Percentiles rank a stretch among this genome's conserved stretches.
phyloP scores from a whole-genome alignment of 2,797 vertebrate genomes.

The Austrolebias charrua region DNA sequence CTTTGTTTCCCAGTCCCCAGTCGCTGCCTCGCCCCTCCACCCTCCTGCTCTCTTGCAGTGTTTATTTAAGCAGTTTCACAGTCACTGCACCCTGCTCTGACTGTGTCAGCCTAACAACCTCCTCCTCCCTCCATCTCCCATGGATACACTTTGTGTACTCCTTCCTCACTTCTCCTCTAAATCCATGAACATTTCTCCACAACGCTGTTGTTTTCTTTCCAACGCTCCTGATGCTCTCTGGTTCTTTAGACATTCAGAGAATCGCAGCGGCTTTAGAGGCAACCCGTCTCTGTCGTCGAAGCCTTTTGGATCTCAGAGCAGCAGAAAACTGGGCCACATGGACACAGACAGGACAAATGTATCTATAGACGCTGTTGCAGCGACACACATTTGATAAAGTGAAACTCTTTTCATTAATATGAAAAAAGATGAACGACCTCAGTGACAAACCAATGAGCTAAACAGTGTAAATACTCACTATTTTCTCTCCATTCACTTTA shows the following conservation, averaged over 20 bases:
- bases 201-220: conserved; percentile 32
- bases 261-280: conserved; percentile 53
- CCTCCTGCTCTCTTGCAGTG: conserved; percentile 59
- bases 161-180: conserved; percentile 12
- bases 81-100: conserved; percentile 65
- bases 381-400: conserved; percentile 67
- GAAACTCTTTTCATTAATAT: conserved; percentile 64
- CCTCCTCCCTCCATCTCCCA: conserved; percentile 26
- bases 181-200: conserved; percentile 23
- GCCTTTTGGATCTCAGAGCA: conserved; percentile 60
- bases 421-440: conserved; percentile 59
- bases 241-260: conserved; percentile 46
- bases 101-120: conserved; percentile 47
- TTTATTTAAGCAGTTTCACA: conserved; percentile 77
- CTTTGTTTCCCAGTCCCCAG: conserved; percentile 26
- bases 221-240: conserved; percentile 34
- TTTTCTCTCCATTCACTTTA: no score
- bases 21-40: conserved; percentile 22
- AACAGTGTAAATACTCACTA: conserved; percentile 38
- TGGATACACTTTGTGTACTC: conserved; percentile 43
- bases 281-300: conserved; percentile 29
- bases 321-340: conserved; percentile 66
- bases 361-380: conserved; percentile 46
- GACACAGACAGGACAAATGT: conserved; percentile 47
- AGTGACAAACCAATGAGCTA: conserved; percentile 63